These are phyloP conservation scores for Sebastes taczanowskii DNA, from an alignment of 2,797 vertebrate genomes.

Conservation along the genomic window DNA sequence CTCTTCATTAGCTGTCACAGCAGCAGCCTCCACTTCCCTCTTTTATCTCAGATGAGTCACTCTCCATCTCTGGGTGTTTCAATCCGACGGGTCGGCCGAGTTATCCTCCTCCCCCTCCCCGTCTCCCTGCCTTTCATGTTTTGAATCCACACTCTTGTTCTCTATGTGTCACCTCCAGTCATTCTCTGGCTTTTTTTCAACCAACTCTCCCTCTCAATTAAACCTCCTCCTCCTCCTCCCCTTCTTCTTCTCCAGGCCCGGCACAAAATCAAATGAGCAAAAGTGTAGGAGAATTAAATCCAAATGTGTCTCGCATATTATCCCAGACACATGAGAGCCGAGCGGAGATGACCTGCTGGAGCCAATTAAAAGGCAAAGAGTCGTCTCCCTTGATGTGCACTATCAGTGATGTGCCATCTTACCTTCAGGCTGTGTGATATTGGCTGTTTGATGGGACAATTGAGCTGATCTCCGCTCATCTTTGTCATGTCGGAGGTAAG, in stretches of 20 bases:
- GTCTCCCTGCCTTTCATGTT: constrained; percentile 69
- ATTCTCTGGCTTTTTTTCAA: constrained; percentile 37
- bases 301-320: constrained; percentile 60
- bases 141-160: constrained; percentile 73
- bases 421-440: constrained; percentile 53
- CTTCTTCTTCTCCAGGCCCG: constrained; percentile 15
- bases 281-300: constrained; percentile 61
- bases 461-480: constrained; percentile 41
- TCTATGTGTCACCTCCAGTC: constrained; percentile 71
- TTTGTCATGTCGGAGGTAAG: constrained; percentile 31
- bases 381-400: constrained; percentile 48
- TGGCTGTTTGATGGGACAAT: constrained; percentile 63
- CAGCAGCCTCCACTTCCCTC: constrained; percentile 55
- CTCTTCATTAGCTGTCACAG: constrained; percentile 77
- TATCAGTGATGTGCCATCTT: constrained; percentile 49
- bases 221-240: constrained; percentile 21
- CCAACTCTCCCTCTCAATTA: constrained; percentile 71
- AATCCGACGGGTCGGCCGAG: constrained; percentile 55
- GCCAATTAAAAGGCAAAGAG: constrained; percentile 67
- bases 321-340: constrained; percentile 38
- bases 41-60: constrained; percentile 79
- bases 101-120: neutral
- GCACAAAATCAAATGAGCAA: constrained; percentile 61
- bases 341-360: constrained; percentile 65
- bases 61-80: constrained; percentile 69